These are phyloP conservation scores for Steinernema feltiae DNA, from an alignment of 1,140 invertebrate species.

Conservation along the genomic window DNA sequence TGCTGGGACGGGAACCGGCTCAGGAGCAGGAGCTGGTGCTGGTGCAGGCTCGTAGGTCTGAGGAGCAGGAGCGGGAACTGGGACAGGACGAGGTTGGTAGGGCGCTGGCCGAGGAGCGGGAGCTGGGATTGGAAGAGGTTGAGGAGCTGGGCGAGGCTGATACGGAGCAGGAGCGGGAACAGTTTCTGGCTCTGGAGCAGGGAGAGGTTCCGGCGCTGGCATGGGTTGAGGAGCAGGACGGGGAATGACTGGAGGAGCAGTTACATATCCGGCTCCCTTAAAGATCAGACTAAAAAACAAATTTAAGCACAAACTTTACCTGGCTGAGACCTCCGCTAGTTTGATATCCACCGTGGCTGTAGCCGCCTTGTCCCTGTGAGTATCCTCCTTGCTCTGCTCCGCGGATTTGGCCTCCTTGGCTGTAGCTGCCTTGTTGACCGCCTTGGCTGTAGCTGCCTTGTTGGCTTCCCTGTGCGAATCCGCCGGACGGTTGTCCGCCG, in stretches of 20 bases:
- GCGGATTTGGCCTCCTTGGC: background rate
- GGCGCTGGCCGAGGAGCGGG: background rate
- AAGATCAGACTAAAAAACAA: background rate
- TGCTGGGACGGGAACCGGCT: background rate
- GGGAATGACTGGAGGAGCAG: background rate
- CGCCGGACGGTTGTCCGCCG: too few species aligned
- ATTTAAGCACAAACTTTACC: background rate
- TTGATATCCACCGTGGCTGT: background rate
- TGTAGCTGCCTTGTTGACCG: background rate
- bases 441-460: background rate
- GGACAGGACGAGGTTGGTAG: background rate
- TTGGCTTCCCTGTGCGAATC: background rate
- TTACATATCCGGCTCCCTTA: background rate
- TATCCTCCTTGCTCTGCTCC: too few species aligned
- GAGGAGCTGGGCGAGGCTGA: background rate
- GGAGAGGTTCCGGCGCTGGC: too few species aligned
- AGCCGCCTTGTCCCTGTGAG: background rate
- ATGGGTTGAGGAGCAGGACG: background rate
- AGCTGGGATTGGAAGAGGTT: background rate
- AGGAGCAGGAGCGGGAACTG: background rate
- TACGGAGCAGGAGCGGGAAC: background rate
- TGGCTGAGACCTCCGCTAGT: background rate
- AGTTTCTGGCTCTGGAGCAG: background rate
- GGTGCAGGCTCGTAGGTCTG: background rate
- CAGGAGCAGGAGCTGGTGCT: background rate